Base-by-base conservation (phyloP, 2,113 vertebrate species). In the Siniperca chuatsi region DNA sequence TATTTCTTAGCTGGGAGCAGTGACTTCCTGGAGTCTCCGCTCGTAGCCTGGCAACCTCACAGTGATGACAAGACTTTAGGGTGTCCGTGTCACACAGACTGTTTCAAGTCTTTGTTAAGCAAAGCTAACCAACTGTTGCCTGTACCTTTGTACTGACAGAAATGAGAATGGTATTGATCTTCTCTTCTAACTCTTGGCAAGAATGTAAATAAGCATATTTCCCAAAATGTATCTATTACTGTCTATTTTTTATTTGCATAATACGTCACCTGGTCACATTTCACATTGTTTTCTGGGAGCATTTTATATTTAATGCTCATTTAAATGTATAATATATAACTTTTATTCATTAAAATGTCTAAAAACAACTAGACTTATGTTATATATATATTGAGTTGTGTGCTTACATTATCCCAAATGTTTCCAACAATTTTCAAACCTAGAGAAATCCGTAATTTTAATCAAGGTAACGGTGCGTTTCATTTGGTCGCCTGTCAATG, bases 241-340 rank as follows among this genome's bases (percentile, higher is more conserved):
- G 15, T 16, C 4, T 29, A 48, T 48, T n/a, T 15, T 11, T 40
- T 75, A 1, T 8, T 42, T 16, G 18, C 1, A 44, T 4, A 57
- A 62, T 50, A 58, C 5, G 58, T 88, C 57, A 37, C 29, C 29
- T 29, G 29, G 29, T 29, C 29, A 29, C 29, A 29, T 61, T 75
- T 48, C 18, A 48, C 33, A 33, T 33, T 2, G 10, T 40, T 77
- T 46, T 68, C 52, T 72, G 6, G 12, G 10, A 69, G 35, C 0
- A 18, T 69, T 75, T 68, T 83, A 20, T 44, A 40, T 71, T 81
- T 64, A 69, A 67, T 76, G 20, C 50, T 79, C 54, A 50, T 67
- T 72, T 37, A 37, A 37, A 37, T 2, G 2, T 37, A 37, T 37
- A 37, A 37, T 37, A 37, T 37, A 6, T 37, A 37, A 37, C 35